phyloP scores from a whole-genome alignment of 2,888 invertebrate genomes.

The Lapara coniferarum region DNA sequence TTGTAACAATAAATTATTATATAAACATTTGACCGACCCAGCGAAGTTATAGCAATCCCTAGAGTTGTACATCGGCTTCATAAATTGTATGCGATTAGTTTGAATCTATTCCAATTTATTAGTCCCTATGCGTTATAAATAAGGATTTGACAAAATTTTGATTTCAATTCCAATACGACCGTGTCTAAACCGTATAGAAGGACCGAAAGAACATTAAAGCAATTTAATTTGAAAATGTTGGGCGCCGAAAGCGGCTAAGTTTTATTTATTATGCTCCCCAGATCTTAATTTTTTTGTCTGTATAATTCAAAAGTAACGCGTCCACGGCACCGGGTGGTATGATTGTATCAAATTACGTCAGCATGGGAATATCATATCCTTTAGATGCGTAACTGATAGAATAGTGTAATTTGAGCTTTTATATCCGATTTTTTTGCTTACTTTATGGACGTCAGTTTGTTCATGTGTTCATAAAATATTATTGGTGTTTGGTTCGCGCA shows the following conservation, averaged over 20 bases:
- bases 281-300: slow-evolving; percentile 56
- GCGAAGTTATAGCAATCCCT: background rate
- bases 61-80: background rate
- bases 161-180: slow-evolving; percentile 34
- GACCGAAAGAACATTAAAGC: slow-evolving; percentile 36
- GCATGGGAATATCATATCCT: slow-evolving; percentile 37
- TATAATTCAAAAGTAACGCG: slow-evolving; percentile 62
- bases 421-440: slow-evolving; percentile 24
- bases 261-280: slow-evolving; percentile 61
- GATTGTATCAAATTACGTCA: slow-evolving; percentile 66
- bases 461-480: slow-evolving; percentile 15
- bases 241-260: slow-evolving; percentile 56
- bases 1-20: slow-evolving; percentile 5
- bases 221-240: slow-evolving; percentile 49
- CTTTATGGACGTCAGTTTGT: slow-evolving; percentile 1
- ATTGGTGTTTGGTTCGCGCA: background rate
- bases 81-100: background rate
- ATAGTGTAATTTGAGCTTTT: slow-evolving; percentile 29
- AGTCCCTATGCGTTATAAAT: slow-evolving; percentile 25
- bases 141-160: slow-evolving; percentile 31
- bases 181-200: slow-evolving; percentile 32
- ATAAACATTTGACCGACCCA: background rate
- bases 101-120: slow-evolving; percentile 17
- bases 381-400: slow-evolving; percentile 25
- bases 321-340: slow-evolving; percentile 59